Base-by-base conservation (phyloP, 1,140 invertebrate species). In the Pachypeltis micranthus region DNA sequence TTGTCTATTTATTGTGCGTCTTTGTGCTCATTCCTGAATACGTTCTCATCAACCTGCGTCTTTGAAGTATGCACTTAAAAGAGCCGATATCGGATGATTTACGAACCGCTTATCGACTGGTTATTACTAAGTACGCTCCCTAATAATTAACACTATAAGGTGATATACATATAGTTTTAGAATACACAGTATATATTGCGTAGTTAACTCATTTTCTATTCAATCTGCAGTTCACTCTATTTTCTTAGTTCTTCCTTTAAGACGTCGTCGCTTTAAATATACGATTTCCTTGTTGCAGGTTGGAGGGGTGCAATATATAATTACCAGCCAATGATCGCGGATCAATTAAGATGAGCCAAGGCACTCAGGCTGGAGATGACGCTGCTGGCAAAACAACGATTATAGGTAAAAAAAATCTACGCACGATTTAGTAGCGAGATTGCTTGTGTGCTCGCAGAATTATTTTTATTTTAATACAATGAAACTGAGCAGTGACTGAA, bases 321-420 rank as follows among this genome's bases (percentile, higher is more conserved):
- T 10, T 4, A 21, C 47, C 47, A 59, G 57, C 57, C 57, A 59
- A 59, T 59, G 57, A 59, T 59, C 57, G 57, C 26, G 14, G 29
- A 19, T 26, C 3, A 25, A 31, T n/a, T 19, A 31, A 59, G 57
- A 59, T 59, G 57, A 59, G 57, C 31, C 27, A 59, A 59, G 57
- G 57, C 57, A 59, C 26, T 56, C 16, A 24, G 54, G 54, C 54
- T 59, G 57, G 29, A 27, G 57, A 59, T 7, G 26, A 59, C 7
- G 16, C 26, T 7, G 14, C 10, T 29, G 23, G 21, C 47, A 51
- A 10, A 16, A 31, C 57, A 31, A 59, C 25, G 57, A 25, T 31
- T 14, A 59, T 59, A 59, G 57, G 57, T 59, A 16, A 59, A 28
- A 10, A 39, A 39, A 7, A n/a, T 10, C 34, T n/a, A 39, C 34